phyloP scores from a whole-genome alignment of 1,140 invertebrate genomes.

The Listronotus bonariensis region DNA sequence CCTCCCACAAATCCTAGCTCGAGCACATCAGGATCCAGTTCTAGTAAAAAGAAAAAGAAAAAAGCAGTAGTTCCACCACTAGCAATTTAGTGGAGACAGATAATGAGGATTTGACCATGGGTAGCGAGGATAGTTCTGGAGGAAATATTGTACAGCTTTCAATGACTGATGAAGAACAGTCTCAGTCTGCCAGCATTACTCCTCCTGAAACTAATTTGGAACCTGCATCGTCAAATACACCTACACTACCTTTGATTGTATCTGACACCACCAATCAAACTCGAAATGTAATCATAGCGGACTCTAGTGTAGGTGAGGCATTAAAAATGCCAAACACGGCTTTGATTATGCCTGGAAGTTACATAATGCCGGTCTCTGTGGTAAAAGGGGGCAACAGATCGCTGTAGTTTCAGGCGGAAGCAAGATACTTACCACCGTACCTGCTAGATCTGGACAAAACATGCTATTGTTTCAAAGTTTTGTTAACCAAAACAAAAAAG shows the following conservation, averaged over 20 bases:
- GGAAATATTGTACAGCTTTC: conserved; percentile 65
- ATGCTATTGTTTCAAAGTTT: conserved; percentile 62
- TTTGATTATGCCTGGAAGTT: conserved; percentile 70
- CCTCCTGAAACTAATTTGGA: conserved; percentile 50
- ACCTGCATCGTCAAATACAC: conserved; percentile 38
- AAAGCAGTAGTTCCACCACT: conserved; percentile 10
- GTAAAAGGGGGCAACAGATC: conserved; percentile 71
- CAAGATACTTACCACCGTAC: conserved; percentile 67
- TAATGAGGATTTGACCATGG: conserved; percentile 69
- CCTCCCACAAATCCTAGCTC: conserved; percentile 71
- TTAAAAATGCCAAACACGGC: conserved; percentile 63
- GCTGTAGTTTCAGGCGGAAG: conserved; percentile 71
- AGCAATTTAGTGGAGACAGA: conserved; percentile 54
- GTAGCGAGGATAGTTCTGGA: conserved; percentile 72
- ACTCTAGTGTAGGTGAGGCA: conserved; percentile 60
- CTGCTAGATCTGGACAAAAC: conserved; percentile 61
- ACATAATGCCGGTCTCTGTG: conserved; percentile 70
- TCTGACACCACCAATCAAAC: conserved; percentile 48
- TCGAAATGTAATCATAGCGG: conserved; percentile 63
- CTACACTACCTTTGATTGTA: conserved; percentile 50
- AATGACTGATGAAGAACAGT: conserved; percentile 55
- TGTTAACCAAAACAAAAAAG: conserved; percentile 58
- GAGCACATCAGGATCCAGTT: conserved; percentile 69
- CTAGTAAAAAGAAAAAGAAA: conserved; percentile 58
- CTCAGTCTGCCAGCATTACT: conserved; percentile 43